Percentiles rank a stretch among this genome's conserved stretches.
Conservation (phyloP, 2,888 invertebrate genomes). For the Phytoseiulus persimilis region DNA sequence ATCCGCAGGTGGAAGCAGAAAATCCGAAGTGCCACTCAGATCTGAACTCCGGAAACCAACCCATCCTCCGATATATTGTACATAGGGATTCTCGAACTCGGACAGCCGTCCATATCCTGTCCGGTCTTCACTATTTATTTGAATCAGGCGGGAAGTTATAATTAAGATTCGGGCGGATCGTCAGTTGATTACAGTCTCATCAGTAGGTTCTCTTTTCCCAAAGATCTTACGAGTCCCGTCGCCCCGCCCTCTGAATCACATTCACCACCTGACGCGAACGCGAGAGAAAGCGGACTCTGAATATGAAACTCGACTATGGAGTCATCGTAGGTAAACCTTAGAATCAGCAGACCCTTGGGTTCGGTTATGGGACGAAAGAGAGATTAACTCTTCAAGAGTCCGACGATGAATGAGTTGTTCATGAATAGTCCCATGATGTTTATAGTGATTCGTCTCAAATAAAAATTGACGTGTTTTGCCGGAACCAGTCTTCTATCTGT, state of each 20-base stretch:
- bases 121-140: not conserved
- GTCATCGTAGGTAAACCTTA: too few relatives aligned
- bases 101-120: too few relatives aligned
- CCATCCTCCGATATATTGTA: not conserved
- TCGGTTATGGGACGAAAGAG: too few relatives aligned
- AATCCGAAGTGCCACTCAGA: constrained; percentile 27
- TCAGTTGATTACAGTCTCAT: not conserved
- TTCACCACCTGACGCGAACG: not conserved
- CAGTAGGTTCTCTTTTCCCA: not conserved
- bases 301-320: too few relatives aligned
- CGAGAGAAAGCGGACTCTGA: too few relatives aligned
- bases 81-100: not conserved
- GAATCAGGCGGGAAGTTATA: too few relatives aligned
- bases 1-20: constrained; percentile 18
- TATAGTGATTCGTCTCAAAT: not conserved
- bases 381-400: too few relatives aligned
- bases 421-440: too few relatives aligned
- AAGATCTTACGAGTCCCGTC: not conserved
- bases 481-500: not conserved
- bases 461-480: not conserved
- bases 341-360: too few relatives aligned
- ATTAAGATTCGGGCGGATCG: not conserved
- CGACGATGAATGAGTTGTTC: too few relatives aligned
- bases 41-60: not conserved
- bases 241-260: not conserved